Base-by-base conservation (phyloP, 1,140 invertebrate species). In the Conopomorpha cramerella region DNA sequence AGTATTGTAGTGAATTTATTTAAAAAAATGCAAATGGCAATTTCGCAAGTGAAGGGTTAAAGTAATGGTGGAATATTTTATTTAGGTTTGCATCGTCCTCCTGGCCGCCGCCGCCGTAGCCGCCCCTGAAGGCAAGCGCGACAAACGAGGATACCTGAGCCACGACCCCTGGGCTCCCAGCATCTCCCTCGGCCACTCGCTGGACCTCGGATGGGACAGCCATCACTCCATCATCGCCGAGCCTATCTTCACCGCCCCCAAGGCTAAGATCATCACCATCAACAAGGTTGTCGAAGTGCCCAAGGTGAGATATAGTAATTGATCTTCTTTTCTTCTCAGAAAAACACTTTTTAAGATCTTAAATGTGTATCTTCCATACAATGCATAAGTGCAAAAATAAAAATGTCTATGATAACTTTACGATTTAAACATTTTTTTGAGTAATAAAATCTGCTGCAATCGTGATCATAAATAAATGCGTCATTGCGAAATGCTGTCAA, bases 261-360 rank as follows among this genome's bases (percentile, higher is more conserved):
- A 50, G 4, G 45, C 49, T 16, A 46, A 40, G 26, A 48, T 65
- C 42, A 39, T 62, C 16, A 44, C 58, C 3, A 39, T 57, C 23
- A 57, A 60, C 42, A 63, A 64, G 25, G 42, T 64, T 10, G 55
- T 67, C 6, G 44, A 47, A 11, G 54, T 64, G 0, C 57, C 57
- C 2, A 55, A 49, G 50, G 63, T 63, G 33, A 42, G 34, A 11
- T 2, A 27, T 29, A 30, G 23, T 19, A n/a, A n/a, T 23, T 23
- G 19, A 23, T 23, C 10, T 23, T 23, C 19, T 23, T 23, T 23
- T 23, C 4, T 23, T 23, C n/a, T n/a, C n/a, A n/a, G n/a, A n/a
- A n/a, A n/a, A n/a, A n/a, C n/a, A n/a, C n/a, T n/a, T n/a, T n/a
- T n/a, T n/a, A n/a, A n/a, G n/a, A n/a, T n/a, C n/a, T n/a, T n/a